Percentiles rank a stretch among this genome's conserved stretches.
Conservation (phyloP, 2,797 vertebrate species). For the Eulemur coronatus region DNA sequence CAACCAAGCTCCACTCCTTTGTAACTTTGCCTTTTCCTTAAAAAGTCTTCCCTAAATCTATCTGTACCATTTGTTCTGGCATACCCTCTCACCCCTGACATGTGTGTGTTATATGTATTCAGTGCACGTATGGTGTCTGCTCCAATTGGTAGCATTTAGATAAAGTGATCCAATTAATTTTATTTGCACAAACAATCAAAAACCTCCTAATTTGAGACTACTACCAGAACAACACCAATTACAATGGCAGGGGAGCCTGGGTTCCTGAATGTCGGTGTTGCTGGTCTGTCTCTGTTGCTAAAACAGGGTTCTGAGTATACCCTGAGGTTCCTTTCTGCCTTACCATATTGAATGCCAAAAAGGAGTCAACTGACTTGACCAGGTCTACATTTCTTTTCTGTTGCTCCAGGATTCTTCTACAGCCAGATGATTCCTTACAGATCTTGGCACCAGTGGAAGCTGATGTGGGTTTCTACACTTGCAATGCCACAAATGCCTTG, state of each 20-base stretch:
- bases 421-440: slow-evolving; percentile 91
- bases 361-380: slow-evolving; percentile 17
- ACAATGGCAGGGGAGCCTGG: not conserved
- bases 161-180: not conserved
- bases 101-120: not conserved
- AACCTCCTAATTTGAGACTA: not conserved
- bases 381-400: slow-evolving; percentile 68
- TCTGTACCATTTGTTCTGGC: not conserved
- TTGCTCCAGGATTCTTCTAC: slow-evolving; percentile 89
- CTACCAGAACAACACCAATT: not conserved
- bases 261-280: not conserved
- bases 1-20: not conserved
- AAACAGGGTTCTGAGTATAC: not conserved
- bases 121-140: not conserved
- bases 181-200: not conserved
- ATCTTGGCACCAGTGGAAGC: slow-evolving; percentile 90
- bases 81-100: not conserved
- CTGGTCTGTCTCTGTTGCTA: slow-evolving; percentile 20
- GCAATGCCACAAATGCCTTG: slow-evolving; percentile 91
- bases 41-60: not conserved
- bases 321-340: not conserved
- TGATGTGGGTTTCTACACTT: slow-evolving; percentile 95
- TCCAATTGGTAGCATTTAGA: slow-evolving; percentile 16
- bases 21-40: not conserved
- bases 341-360: not conserved